Conservation (phyloP, 2,888 invertebrate genomes). For the Eutolmus rufibarbis region DNA sequence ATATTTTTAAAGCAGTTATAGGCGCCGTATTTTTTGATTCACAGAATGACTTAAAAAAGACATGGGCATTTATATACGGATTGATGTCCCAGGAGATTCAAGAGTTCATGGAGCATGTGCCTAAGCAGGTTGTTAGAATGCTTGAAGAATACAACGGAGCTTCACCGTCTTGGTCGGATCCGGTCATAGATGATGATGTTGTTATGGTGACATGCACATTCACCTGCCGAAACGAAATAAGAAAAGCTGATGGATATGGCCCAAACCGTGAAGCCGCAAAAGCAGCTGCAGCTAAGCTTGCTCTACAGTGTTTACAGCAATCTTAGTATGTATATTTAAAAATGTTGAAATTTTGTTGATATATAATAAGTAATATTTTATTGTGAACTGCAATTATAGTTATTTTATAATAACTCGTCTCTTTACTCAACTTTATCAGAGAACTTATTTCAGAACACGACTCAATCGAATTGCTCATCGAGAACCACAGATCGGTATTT, state of each 20-base stretch:
- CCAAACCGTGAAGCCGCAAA: conserved; percentile 75
- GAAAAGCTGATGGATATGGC: conserved; percentile 75
- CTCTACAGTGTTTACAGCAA: conserved; percentile 65
- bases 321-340: not conserved
- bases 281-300: conserved; percentile 80
- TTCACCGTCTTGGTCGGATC: conserved; percentile 69
- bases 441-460: too few species aligned
- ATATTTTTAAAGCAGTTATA: conserved; percentile 89
- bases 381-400: not conserved
- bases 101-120: conserved; percentile 80
- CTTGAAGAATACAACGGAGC: conserved; percentile 83
- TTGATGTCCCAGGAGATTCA: conserved; percentile 89
- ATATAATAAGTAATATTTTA: not conserved
- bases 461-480: too few species aligned
- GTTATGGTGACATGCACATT: conserved; percentile 72
- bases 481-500: too few species aligned
- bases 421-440: too few species aligned
- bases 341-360: not conserved
- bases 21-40: conserved; percentile 92
- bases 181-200: conserved; percentile 56
- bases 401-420: not conserved
- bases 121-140: conserved; percentile 88
- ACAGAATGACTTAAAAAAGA: conserved; percentile 72
- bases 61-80: conserved; percentile 84
- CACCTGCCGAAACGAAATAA: conserved; percentile 67